phyloP scores from a whole-genome alignment of 2,888 invertebrate species.

The Acanthopleura granulata region DNA sequence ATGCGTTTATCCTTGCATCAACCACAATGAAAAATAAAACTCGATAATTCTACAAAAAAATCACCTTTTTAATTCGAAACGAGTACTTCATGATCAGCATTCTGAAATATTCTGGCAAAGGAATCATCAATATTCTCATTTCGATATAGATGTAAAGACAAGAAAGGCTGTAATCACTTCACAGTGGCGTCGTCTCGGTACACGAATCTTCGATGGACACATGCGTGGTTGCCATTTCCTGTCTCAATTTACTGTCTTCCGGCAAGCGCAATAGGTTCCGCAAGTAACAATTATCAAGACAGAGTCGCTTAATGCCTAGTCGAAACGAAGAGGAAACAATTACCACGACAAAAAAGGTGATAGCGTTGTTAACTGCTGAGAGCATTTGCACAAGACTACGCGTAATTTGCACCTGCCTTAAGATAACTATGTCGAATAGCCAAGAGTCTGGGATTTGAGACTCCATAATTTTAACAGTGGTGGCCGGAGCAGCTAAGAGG shows the following conservation, averaged over 20 bases:
- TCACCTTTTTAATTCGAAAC: no score
- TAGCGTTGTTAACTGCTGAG: not conserved
- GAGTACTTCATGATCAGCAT: no score
- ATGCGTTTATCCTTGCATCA: no score
- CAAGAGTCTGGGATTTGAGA: constrained; percentile 8
- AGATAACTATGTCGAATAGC: not conserved
- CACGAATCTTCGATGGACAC: constrained; percentile 12
- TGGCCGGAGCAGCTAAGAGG: constrained; percentile 1
- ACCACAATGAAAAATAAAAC: no score
- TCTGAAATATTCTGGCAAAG: no score
- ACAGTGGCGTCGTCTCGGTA: constrained; percentile 5
- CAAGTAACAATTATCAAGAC: not conserved
- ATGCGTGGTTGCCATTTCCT: constrained; percentile 15
- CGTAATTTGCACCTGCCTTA: constrained; percentile 1
- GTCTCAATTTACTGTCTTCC: constrained; percentile 5
- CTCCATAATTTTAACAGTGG: constrained; percentile 7
- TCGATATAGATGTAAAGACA: not conserved
- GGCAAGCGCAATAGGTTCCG: not conserved
- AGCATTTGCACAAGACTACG: not conserved
- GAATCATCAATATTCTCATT: no score
- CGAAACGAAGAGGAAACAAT: not conserved
- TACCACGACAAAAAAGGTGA: not conserved
- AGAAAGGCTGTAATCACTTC: not conserved
- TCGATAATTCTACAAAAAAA: no score
- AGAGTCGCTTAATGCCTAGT: not conserved